Percentiles rank a stretch among this genome's conserved stretches.
Conservation (phyloP, 2,888 invertebrate species). For the Noctua janthe region DNA sequence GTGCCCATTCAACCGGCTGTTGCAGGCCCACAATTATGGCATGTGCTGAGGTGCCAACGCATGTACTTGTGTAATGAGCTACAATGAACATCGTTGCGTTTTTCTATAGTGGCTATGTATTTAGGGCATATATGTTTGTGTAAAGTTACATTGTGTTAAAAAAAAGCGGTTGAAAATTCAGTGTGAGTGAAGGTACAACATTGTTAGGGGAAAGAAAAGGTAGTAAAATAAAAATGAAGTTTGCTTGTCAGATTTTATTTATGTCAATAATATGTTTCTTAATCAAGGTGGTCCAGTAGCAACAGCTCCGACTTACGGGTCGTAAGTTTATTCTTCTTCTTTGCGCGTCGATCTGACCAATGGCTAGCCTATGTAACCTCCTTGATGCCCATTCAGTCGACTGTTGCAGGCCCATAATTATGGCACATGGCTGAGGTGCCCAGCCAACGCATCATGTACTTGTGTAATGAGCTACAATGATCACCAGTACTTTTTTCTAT, state of each 20-base stretch:
- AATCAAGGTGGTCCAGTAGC: neutral
- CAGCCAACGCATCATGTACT: constrained; percentile 75
- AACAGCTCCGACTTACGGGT: neutral
- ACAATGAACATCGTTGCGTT: constrained; percentile 65
- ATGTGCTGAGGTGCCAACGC: constrained; percentile 80
- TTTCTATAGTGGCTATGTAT: constrained; percentile 51
- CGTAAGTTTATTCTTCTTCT: neutral
- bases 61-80: constrained; percentile 82
- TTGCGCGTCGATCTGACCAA: neutral
- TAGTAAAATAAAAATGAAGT: neutral
- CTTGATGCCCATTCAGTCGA: constrained; percentile 68
- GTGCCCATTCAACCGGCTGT: constrained; percentile 79
- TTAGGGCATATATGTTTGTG: neutral
- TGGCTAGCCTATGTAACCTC: neutral
- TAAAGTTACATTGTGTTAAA: constrained; percentile 8
- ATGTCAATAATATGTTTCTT: neutral
- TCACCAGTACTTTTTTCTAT: constrained; percentile 54
- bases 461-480: constrained; percentile 79
- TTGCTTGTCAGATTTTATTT: neutral
- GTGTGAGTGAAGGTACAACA: neutral
- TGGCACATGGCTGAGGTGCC: constrained; percentile 79
- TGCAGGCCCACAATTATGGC: constrained; percentile 75
- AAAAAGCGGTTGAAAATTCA: constrained; percentile 4
- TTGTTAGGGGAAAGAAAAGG: neutral
- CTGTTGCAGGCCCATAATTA: constrained; percentile 76